Evolutionary conservation across 2,113 vertebrate species (phyloP).

Genomic region (Pampusana beccarii): DNA sequence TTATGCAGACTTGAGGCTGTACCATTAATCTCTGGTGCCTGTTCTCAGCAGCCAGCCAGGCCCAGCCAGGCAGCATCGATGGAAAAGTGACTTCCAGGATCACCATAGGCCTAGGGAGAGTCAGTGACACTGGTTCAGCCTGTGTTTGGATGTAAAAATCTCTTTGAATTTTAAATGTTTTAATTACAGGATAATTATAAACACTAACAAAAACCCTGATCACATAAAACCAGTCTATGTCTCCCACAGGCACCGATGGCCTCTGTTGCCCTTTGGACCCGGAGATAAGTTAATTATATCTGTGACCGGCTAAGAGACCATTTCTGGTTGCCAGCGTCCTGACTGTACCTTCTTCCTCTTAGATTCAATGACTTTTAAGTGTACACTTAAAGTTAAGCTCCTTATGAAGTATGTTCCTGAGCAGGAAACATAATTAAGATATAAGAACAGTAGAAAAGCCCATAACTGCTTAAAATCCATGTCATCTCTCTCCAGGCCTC

Average conservation of each 20-base stretch:
- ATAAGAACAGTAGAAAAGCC: background rate
- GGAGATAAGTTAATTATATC: background rate
- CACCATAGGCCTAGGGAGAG: background rate
- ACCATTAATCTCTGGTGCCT: background rate
- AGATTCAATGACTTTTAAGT: background rate
- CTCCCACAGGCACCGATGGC: background rate
- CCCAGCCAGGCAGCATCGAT: rapidly evolving
- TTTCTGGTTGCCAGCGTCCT: background rate
- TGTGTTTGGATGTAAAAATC: background rate
- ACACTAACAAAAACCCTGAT: background rate
- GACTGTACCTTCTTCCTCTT: background rate
- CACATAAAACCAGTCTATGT: background rate
- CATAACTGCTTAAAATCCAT: background rate
- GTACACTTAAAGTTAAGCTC: background rate
- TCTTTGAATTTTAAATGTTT: background rate
- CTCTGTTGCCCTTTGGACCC: background rate
- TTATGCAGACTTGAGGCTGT: background rate
- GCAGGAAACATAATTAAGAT: background rate
- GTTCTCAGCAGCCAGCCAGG: background rate
- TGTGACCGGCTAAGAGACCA: background rate
- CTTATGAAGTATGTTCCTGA: background rate
- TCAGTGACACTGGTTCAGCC: background rate
- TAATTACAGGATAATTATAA: background rate
- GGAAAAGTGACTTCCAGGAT: background rate
- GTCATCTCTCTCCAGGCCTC: background rate